Conservation (phyloP, 2,797 vertebrate genomes). For the Hoplostethus atlanticus region DNA sequence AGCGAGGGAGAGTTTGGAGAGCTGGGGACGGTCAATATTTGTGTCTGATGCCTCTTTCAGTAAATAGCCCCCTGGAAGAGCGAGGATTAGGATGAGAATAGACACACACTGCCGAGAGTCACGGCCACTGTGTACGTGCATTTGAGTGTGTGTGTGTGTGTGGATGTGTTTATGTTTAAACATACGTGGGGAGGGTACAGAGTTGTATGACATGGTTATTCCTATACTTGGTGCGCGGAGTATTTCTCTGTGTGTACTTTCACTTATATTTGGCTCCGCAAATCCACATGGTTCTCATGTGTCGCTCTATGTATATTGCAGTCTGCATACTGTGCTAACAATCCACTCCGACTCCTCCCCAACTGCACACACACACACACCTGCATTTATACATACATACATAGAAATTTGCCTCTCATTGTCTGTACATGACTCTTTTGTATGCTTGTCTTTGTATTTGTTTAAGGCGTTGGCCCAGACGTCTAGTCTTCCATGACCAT, state of each 20-base stretch:
- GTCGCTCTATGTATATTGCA: conserved; percentile 21
- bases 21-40: conserved; percentile 82
- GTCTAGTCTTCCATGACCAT: conserved; percentile 44
- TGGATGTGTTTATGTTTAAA: no score
- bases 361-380: conserved; percentile 4
- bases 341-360: background rate
- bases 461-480: conserved; percentile 68
- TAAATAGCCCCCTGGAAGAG: conserved; percentile 69
- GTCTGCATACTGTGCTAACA: conserved; percentile 35
- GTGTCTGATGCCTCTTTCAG: conserved; percentile 77
- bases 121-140: conserved; percentile 8
- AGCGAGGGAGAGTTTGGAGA: conserved; percentile 60
- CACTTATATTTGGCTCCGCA: background rate
- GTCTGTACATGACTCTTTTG: conserved; percentile 56
- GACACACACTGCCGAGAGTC: conserved; percentile 41
- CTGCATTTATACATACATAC: conserved; percentile 18
- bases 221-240: conserved; percentile 22
- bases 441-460: conserved; percentile 48
- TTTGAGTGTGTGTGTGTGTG: background rate
- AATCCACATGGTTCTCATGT: background rate
- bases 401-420: conserved; percentile 41
- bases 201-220: conserved; percentile 44
- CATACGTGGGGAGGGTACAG: background rate
- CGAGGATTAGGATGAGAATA: conserved; percentile 55
- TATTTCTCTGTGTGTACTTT: conserved; percentile 46